Percentiles rank a stretch among this genome's conserved stretches.
Conservation (phyloP, 2,888 invertebrate species). For the Chalcis sispes region DNA sequence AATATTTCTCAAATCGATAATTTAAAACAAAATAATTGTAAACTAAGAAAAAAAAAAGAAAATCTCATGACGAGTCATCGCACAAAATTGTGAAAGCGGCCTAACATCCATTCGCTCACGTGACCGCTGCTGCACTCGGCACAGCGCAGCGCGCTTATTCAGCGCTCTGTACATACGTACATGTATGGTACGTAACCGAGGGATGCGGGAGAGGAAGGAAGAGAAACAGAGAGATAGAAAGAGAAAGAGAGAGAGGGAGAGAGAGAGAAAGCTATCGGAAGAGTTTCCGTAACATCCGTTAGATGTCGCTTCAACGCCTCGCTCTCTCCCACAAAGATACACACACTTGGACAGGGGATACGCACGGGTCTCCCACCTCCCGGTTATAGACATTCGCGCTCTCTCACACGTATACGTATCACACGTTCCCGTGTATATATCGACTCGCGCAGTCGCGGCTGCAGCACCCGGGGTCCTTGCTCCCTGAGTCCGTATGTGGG, state of each 20-base stretch:
- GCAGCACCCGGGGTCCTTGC: constrained; percentile 73
- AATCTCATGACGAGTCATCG: no score
- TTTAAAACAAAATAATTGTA: no score
- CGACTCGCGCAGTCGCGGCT: constrained; percentile 57
- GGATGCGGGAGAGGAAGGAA: no score
- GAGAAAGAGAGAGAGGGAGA: no score
- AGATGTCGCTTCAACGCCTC: constrained; percentile 36
- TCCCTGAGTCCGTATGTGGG: constrained; percentile 74
- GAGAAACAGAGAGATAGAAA: no score
- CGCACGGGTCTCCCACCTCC: constrained; percentile 6
- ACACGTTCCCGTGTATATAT: constrained; percentile 10
- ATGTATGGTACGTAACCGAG: background rate
- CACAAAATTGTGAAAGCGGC: no score
- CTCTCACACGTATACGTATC: background rate
- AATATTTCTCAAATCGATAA: no score
- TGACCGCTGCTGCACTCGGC: background rate
- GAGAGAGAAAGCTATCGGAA: no score
- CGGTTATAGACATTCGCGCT: background rate
- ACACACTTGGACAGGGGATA: background rate
- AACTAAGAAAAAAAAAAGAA: no score
- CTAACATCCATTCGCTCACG: no score
- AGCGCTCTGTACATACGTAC: background rate
- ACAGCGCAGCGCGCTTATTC: background rate
- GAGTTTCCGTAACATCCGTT: background rate
- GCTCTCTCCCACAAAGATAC: background rate